phyloP scores from a whole-genome alignment of 1,140 invertebrate genomes.

The Mycetomoellerius zeteki region DNA sequence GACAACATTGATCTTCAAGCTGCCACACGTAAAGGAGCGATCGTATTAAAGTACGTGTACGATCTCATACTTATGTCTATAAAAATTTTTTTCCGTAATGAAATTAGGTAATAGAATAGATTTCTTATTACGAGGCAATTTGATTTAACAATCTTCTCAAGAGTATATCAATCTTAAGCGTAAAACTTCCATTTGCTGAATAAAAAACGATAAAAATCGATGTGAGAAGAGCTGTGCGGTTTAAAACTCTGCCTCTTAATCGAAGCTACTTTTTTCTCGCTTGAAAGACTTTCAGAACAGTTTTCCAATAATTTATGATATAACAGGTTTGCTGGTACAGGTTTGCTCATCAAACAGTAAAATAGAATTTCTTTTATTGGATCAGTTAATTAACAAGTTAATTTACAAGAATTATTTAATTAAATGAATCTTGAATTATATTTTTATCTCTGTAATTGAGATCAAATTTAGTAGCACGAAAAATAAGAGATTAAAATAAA shows the following conservation, averaged over 20 bases:
- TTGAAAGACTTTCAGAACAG: background rate
- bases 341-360: background rate
- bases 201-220: background rate
- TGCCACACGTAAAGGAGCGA: slow-evolving; percentile 94
- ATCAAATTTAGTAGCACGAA: background rate
- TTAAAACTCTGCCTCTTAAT: background rate
- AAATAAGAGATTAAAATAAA: background rate
- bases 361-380: slow-evolving; percentile 15
- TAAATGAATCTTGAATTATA: background rate
- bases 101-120: background rate
- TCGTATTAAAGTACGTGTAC: slow-evolving; percentile 96
- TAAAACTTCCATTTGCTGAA: background rate
- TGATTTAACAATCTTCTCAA: background rate
- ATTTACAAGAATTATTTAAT: background rate
- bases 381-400: slow-evolving; percentile 20
- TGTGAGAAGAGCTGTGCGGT: background rate
- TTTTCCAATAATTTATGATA: slow-evolving; percentile 4
- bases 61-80: background rate
- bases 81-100: background rate
- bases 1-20: slow-evolving; percentile 98
- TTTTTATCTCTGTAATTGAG: background rate
- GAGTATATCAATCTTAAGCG: background rate
- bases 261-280: background rate
- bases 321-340: background rate
- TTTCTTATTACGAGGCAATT: background rate